Evolutionary conservation across 2,113 vertebrate species (phyloP).

Genomic region (Actenoides lindsayi): DNA sequence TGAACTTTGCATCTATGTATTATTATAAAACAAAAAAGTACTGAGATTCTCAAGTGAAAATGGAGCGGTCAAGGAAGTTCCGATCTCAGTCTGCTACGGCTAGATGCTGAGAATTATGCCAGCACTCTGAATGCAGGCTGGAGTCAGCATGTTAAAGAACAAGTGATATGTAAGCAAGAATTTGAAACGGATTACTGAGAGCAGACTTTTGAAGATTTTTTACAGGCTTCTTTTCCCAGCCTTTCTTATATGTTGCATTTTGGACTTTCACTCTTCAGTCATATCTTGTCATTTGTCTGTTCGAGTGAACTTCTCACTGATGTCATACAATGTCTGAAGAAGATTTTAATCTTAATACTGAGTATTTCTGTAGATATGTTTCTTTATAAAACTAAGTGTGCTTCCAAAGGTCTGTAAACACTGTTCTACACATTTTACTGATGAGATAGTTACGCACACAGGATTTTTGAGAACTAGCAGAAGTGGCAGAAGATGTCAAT

Average conservation of each 20-base stretch:
- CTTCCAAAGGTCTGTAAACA: background rate
- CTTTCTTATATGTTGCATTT: background rate
- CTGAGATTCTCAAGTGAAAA: background rate
- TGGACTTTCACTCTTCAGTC: background rate
- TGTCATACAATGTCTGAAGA: background rate
- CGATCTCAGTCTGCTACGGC: slow-evolving; percentile 6
- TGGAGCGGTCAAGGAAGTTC: background rate
- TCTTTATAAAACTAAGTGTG: background rate
- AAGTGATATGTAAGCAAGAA: background rate
- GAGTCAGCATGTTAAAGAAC: background rate
- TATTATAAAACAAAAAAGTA: background rate
- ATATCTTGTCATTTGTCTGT: background rate
- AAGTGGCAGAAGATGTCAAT: slow-evolving; percentile 35
- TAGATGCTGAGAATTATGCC: background rate
- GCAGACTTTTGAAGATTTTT: background rate
- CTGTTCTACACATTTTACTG: background rate
- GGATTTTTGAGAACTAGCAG: slow-evolving; percentile 12
- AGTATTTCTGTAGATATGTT: background rate
- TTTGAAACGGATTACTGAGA: background rate
- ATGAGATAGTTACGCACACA: background rate
- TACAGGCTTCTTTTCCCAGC: background rate
- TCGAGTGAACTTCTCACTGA: background rate
- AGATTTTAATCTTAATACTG: background rate
- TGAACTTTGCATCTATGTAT: background rate
- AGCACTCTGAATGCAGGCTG: background rate